Percentiles rank a stretch among this genome's conserved stretches.
phyloP scores from a whole-genome alignment of 2,797 vertebrate species.

The Carapus acus region DNA sequence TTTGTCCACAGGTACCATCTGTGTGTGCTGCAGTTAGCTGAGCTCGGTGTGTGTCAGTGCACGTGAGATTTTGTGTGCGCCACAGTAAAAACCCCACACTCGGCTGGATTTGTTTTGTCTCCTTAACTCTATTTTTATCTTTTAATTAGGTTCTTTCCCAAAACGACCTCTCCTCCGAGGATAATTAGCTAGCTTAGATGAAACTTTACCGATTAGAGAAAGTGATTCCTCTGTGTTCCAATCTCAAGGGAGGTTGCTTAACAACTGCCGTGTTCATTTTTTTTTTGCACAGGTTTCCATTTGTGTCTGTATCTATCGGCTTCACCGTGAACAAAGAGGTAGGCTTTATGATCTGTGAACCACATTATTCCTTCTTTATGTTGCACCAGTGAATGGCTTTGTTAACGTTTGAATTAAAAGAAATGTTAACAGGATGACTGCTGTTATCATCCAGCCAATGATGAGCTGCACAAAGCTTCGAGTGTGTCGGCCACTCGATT shows the following conservation, averaged over 20 bases:
- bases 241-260: constrained; percentile 52
- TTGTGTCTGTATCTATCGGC: constrained; percentile 90
- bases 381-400: constrained; percentile 8
- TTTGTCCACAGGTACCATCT: constrained; percentile 68
- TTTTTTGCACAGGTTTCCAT: constrained; percentile 79
- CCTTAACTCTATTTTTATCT: constrained; percentile 60
- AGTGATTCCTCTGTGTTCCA: constrained; percentile 47
- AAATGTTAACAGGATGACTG: constrained; percentile 15
- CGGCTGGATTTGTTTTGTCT: constrained; percentile 32
- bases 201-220: constrained; percentile 58
- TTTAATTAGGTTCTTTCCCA: constrained; percentile 61
- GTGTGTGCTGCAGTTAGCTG: neutral
- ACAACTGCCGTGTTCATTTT: constrained; percentile 29
- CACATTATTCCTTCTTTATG: neutral
- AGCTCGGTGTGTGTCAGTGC: no score
- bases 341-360: constrained; percentile 30
- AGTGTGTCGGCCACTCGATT: constrained; percentile 4
- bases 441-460: constrained; percentile 10
- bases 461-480: no score
- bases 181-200: constrained; percentile 59
- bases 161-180: constrained; percentile 49
- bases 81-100: constrained; percentile 7
- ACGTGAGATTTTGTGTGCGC: constrained; percentile 5
- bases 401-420: constrained; percentile 21
- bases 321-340: constrained; percentile 92